Evolutionary conservation across 2,797 vertebrate genomes (phyloP).

Genomic region (Cyclopterus lumpus): DNA sequence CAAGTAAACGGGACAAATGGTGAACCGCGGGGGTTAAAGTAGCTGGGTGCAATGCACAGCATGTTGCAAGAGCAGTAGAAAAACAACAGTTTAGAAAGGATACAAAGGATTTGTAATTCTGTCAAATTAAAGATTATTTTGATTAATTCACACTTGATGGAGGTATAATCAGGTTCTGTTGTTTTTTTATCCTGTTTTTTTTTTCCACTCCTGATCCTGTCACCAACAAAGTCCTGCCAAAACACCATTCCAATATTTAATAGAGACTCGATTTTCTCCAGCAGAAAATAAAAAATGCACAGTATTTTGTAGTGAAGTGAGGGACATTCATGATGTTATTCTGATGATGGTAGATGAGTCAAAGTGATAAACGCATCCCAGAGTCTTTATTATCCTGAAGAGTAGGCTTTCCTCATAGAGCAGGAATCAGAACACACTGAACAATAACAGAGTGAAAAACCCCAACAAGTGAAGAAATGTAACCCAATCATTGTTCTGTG

Average conservation of each 20-base stretch:
- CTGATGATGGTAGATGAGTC: constrained; percentile 62
- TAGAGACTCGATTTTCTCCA: constrained; percentile 43
- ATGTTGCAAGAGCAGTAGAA: constrained; percentile 36
- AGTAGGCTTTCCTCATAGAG: constrained; percentile 71
- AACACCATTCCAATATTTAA: constrained; percentile 65
- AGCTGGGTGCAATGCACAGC: constrained; percentile 37
- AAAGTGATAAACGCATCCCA: constrained; percentile 63
- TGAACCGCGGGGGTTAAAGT: constrained; percentile 34
- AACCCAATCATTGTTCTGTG: constrained; percentile 81
- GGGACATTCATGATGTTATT: constrained; percentile 62
- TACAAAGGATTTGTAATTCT: constrained; percentile 24
- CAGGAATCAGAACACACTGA: constrained; percentile 72
- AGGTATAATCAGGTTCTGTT: constrained; percentile 41
- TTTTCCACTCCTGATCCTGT: constrained; percentile 28
- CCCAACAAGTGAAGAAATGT: constrained; percentile 69
- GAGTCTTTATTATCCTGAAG: constrained; percentile 67
- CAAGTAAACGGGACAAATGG: constrained; percentile 62
- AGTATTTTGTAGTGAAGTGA: constrained; percentile 65
- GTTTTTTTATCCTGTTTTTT: constrained; percentile 27
- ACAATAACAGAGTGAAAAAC: constrained; percentile 55
- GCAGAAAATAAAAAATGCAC: constrained; percentile 35
- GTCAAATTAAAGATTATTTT: constrained; percentile 25
- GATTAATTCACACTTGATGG: constrained; percentile 13
- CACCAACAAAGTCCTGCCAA: constrained; percentile 63
- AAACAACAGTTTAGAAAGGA: constrained; percentile 7